Percentiles rank a stretch among this genome's conserved stretches.
phyloP scores from a whole-genome alignment of 1,140 invertebrate genomes.

The Phymorhynchus buccinoides region DNA sequence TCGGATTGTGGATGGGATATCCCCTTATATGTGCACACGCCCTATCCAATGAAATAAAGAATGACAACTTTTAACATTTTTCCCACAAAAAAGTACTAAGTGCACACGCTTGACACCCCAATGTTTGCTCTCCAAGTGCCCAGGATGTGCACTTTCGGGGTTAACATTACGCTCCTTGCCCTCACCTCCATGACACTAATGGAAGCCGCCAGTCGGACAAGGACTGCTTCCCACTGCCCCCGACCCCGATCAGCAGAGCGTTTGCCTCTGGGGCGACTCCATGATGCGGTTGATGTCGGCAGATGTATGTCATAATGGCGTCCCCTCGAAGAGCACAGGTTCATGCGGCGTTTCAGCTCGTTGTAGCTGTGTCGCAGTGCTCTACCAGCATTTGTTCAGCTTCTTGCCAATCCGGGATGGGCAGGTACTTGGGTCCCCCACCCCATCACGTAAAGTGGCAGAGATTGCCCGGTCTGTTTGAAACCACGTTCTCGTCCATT shows the following conservation, averaged over 20 bases:
- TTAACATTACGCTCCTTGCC: no score
- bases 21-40: no score
- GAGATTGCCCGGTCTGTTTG: conserved; percentile 90
- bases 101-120: no score
- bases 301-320: conserved; percentile 95
- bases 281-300: conserved; percentile 94
- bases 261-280: conserved; percentile 94
- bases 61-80: no score
- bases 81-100: no score
- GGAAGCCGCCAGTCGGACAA: conserved; percentile 92
- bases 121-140: no score
- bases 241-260: conserved; percentile 93
- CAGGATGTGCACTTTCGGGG: no score
- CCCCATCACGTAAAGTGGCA: conserved; percentile 93
- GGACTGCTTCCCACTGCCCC: conserved; percentile 96
- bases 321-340: conserved; percentile 98
- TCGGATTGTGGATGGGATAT: no score
- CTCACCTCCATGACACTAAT: conserved; percentile 94
- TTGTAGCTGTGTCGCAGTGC: conserved; percentile 93
- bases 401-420: conserved; percentile 84
- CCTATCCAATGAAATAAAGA: no score
- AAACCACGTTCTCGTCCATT: conserved; percentile 86
- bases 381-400: conserved; percentile 89
- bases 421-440: conserved; percentile 95
- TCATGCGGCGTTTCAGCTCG: conserved; percentile 96